Evolutionary conservation across 2,888 invertebrate genomes (phyloP), one percentile per base, ranked within the genome.

Genomic region (Hoplodrina ambigua): DNA sequence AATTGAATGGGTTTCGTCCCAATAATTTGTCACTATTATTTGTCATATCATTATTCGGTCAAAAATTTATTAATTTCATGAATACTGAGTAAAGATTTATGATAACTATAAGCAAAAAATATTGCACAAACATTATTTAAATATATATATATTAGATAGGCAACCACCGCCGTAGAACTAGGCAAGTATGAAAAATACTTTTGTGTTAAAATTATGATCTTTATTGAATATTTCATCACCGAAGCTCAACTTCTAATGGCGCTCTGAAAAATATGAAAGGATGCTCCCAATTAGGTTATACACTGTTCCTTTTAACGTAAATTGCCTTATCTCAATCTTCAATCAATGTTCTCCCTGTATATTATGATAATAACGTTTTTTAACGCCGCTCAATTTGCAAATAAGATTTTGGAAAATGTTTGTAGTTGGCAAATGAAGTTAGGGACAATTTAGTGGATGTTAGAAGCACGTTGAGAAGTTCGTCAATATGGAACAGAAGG

Each of bases 241-340:
- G 78, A 69, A 85, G 78, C 80, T 87, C 72, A 85, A 84, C 83
- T 78, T 86, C 69, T 88, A 90, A 92, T 89, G 90, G 89, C 82
- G 84, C 81, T 82, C 78, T 84, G 84, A 85, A 90, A 89, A 91
- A 89, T 87, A 87, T 90, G 81, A 89, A 89, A 90, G 84, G 86
- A 86, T 89, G 79, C 78, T 72, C 75, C 78, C 86, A 87, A 92
- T 91, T 87, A 88, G 81, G 87, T 91, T 89, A 89, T 82, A 84
- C 81, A 85, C 82, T 85, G 85, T 86, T 83, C 85, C 89, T 91
- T 90, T 90, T 88, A 88, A 85, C 85, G 83, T 66, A 89, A 89
- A 91, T 90, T 88, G 87, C 78, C 75, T 90, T 88, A 89, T 85
- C 80, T 86, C 80, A 83, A 83, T 77, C 84, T 83, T 85, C 85